Conservation (phyloP, 2,797 vertebrate genomes). For the Apogon hyalosoma region DNA sequence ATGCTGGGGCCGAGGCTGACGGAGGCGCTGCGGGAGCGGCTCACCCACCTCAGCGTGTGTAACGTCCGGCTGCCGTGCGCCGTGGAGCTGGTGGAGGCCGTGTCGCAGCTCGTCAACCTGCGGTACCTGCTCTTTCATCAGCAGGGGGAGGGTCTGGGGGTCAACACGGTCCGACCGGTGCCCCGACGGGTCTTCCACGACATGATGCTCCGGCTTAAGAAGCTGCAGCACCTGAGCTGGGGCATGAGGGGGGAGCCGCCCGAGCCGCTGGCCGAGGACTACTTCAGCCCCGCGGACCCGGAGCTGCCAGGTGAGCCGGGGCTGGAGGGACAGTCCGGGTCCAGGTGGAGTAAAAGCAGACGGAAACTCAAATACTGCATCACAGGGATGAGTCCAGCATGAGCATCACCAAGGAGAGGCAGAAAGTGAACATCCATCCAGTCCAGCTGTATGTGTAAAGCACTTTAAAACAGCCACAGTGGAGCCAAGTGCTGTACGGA, state of each 20-base stretch:
- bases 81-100: conserved; percentile 46
- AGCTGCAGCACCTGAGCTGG: conserved; percentile 70
- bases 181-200: conserved; percentile 60
- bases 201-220: conserved; percentile 58
- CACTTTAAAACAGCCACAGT: too few relatives aligned
- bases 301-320: conserved; percentile 41
- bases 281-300: conserved; percentile 62
- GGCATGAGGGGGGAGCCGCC: conserved; percentile 72
- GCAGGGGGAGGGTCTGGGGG: conserved; percentile 65
- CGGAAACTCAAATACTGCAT: neutral
- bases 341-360: too few relatives aligned
- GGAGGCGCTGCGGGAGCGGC: conserved; percentile 40
- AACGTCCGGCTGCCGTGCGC: conserved; percentile 67
- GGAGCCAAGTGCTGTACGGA: too few relatives aligned
- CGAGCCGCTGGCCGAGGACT: conserved; percentile 66
- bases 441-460: too few relatives aligned
- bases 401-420: too few relatives aligned
- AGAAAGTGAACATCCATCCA: too few relatives aligned
- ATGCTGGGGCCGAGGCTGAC: conserved; percentile 46
- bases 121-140: conserved; percentile 70
- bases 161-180: conserved; percentile 66
- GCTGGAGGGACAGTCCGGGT: too few relatives aligned
- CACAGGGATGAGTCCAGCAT: too few relatives aligned
- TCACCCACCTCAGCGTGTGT: conserved; percentile 73
- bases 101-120: conserved; percentile 60